phyloP scores from a whole-genome alignment of 2,888 invertebrate genomes.

The Amphipyra berbera region DNA sequence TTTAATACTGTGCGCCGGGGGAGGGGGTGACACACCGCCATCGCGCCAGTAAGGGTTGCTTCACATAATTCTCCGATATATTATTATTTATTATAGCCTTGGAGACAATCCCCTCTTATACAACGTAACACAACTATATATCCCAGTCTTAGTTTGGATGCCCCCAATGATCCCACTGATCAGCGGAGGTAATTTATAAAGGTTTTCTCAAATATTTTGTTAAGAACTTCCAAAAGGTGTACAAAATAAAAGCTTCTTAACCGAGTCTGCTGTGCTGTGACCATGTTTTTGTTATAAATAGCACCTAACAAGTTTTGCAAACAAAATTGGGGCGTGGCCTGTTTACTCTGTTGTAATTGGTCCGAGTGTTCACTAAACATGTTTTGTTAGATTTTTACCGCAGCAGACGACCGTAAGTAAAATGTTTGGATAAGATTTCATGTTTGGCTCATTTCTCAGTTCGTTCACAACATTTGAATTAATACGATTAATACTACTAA shows the following conservation, averaged over 20 bases:
- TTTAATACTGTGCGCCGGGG: constrained; percentile 72
- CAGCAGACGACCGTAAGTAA: too few relatives aligned
- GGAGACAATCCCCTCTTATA: constrained; percentile 73
- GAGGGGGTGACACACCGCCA: constrained; percentile 56
- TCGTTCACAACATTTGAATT: neutral
- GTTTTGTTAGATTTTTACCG: too few relatives aligned
- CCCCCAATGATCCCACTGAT: constrained; percentile 38
- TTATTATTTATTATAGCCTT: constrained; percentile 79
- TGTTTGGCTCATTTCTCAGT: neutral
- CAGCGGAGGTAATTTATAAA: constrained; percentile 4
- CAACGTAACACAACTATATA: constrained; percentile 67
- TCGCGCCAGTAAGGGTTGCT: constrained; percentile 63
- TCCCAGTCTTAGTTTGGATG: constrained; percentile 59
- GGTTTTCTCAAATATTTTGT: neutral
- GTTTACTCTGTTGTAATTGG: too few relatives aligned
- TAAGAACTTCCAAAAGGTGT: too few relatives aligned
- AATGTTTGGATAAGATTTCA: too few relatives aligned
- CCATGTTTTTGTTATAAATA: too few relatives aligned
- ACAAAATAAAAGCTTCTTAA: too few relatives aligned
- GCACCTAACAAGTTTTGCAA: too few relatives aligned
- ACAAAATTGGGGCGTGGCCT: too few relatives aligned
- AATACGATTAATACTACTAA: neutral
- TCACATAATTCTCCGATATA: constrained; percentile 74
- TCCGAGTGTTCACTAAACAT: too few relatives aligned
- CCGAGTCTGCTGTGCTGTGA: too few relatives aligned